Percentiles rank a stretch among this genome's conserved stretches.
Conservation (phyloP, 2,113 vertebrate species). For the Ochotona princeps region DNA sequence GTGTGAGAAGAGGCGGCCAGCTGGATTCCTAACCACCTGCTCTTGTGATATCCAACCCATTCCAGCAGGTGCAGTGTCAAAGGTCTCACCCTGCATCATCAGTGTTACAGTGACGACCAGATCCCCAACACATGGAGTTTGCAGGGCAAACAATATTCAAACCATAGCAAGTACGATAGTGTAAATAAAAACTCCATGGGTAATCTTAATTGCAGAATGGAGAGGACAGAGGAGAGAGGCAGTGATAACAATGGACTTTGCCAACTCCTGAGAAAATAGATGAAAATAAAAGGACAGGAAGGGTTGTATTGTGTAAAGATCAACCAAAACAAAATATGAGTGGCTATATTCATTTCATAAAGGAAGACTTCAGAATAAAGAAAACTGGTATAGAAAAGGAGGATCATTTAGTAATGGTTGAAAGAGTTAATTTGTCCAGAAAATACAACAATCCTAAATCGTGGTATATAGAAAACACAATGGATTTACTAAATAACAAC, state of each 20-base stretch:
- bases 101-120: no score
- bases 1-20: neutral
- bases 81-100: no score
- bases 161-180: no score
- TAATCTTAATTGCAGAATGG: neutral
- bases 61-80: no score
- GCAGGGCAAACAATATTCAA: neutral
- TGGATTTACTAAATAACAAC: neutral
- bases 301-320: neutral
- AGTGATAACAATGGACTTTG: neutral
- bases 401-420: neutral
- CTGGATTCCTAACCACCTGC: neutral
- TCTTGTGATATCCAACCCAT: no score
- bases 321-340: neutral
- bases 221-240: neutral
- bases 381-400: neutral
- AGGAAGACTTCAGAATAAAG: slow-evolving; percentile 12
- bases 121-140: neutral
- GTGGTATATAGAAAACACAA: neutral
- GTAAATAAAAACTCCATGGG: neutral
- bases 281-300: neutral
- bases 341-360: neutral
- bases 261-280: neutral
- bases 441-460: neutral
- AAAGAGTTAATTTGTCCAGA: neutral